These are phyloP conservation scores for Hepsetus odoe DNA, from an alignment of 2,113 vertebrate species.

Conservation along the genomic window DNA sequence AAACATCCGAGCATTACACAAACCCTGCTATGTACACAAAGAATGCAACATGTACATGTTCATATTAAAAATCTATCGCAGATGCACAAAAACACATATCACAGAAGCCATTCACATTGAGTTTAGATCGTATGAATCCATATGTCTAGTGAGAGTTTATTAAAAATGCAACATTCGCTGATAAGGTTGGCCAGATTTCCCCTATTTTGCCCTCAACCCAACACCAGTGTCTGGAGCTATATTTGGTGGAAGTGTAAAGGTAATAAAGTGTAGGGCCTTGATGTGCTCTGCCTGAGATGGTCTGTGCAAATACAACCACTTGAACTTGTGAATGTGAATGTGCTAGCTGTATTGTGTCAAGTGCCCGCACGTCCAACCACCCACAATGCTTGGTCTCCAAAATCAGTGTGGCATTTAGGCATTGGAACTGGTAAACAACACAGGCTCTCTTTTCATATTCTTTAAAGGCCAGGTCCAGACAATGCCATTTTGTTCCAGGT, in stretches of 20 bases:
- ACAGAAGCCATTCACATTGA: slow-evolving; percentile 68
- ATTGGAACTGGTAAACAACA: slow-evolving; percentile 38
- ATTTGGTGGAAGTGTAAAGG: slow-evolving; percentile 53
- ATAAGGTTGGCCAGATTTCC: slow-evolving; percentile 27
- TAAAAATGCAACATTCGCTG: slow-evolving; percentile 49
- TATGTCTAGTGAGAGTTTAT: slow-evolving; percentile 42
- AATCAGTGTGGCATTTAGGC: slow-evolving; percentile 40
- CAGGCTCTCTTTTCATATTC: slow-evolving; percentile 17
- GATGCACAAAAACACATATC: slow-evolving; percentile 74
- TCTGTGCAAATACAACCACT: slow-evolving; percentile 72
- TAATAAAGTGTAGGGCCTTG: slow-evolving; percentile 32
- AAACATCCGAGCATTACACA: slow-evolving; percentile 60
- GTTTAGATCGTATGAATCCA: slow-evolving; percentile 52
- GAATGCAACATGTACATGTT: slow-evolving; percentile 52
- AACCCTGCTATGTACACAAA: slow-evolving; percentile 65
- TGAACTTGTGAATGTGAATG: slow-evolving; percentile 49
- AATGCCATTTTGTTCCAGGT: slow-evolving; percentile 6
- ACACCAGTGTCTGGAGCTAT: slow-evolving; percentile 61
- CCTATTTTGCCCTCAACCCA: background rate
- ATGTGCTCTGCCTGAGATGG: slow-evolving; percentile 72
- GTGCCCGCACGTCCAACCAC: background rate
- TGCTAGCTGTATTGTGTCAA: background rate
- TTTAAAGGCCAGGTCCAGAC: slow-evolving; percentile 19
- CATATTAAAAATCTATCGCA: slow-evolving; percentile 62
- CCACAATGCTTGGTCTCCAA: background rate